A percentile compares a stretch with the other conserved stretches of the same genome.
These are phyloP conservation scores for Malurus alboscapulatus DNA, from an alignment of 2,113 vertebrate species.

Conservation along the genomic window DNA sequence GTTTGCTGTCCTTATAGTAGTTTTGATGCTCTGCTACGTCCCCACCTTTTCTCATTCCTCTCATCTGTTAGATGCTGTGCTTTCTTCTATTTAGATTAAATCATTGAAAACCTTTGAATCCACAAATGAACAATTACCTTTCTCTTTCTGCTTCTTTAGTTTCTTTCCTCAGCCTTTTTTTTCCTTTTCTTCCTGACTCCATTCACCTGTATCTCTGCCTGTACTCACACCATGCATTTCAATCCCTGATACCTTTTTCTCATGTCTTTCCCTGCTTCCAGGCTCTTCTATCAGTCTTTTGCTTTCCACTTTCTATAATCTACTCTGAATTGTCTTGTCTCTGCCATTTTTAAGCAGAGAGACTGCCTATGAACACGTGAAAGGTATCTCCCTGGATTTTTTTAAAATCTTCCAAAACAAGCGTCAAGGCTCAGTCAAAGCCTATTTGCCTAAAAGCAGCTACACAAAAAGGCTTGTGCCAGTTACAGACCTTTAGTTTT, in stretches of 20 bases:
- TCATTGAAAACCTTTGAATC: background rate
- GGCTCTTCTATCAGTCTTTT: background rate
- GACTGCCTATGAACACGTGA: constrained; percentile 20
- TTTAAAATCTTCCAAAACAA: constrained; percentile 11
- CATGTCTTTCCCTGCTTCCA: background rate
- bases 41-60: background rate
- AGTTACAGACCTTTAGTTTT: background rate
- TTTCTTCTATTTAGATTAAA: background rate
- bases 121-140: background rate
- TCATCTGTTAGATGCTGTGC: background rate
- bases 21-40: background rate
- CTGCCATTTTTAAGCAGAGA: constrained; percentile 40
- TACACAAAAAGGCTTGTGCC: background rate
- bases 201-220: background rate
- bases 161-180: background rate
- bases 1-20: background rate
- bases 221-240: background rate
- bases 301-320: background rate
- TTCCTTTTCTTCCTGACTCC: background rate
- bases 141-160: background rate
- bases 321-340: background rate
- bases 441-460: constrained; percentile 30
- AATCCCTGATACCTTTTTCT: background rate
- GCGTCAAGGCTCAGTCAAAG: constrained; percentile 22
- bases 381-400: background rate